Conservation (phyloP, 2,113 vertebrate species). For the Serranochromis macrocephalus region DNA sequence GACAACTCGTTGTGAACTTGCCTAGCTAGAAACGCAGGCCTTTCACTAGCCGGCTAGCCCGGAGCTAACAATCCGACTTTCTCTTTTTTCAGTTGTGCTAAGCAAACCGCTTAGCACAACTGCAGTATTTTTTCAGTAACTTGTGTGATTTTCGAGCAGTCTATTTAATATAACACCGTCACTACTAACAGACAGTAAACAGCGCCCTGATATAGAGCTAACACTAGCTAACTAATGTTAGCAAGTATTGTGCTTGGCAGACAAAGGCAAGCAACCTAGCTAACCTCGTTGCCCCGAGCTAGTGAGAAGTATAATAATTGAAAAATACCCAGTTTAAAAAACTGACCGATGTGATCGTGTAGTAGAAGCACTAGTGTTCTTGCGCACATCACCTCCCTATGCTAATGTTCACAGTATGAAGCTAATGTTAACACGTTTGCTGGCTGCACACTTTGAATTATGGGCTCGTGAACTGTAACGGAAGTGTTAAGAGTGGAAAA, state of each 20-base stretch:
- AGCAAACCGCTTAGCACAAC: not conserved
- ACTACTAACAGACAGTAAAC: not conserved
- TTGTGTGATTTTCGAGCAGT: rapidly evolving
- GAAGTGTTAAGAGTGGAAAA: not conserved
- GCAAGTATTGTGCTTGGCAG: conserved; percentile 7
- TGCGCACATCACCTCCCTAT: not conserved
- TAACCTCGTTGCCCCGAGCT: not conserved
- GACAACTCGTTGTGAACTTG: conserved; percentile 24
- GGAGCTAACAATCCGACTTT: not conserved
- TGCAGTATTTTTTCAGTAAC: not conserved
- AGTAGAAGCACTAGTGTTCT: not conserved
- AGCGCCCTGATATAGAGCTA: conserved; percentile 1
- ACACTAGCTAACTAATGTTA: conserved; percentile 21
- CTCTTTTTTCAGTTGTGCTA: not conserved
- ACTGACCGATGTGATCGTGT: not conserved
- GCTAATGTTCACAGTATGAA: not conserved
- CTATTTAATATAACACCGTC: not conserved
- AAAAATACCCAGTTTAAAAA: not conserved
- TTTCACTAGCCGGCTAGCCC: not conserved
- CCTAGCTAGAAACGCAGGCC: conserved; percentile 10
- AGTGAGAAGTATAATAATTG: rapidly evolving
- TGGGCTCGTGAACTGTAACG: not conserved
- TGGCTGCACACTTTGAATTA: not conserved
- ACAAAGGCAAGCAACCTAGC: conserved; percentile 10
- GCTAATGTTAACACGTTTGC: conserved; percentile 36